Evolutionary conservation across 2,888 invertebrate species (phyloP), one percentile per base, ranked within the genome.

Genomic region (Eilema sororculum): DNA sequence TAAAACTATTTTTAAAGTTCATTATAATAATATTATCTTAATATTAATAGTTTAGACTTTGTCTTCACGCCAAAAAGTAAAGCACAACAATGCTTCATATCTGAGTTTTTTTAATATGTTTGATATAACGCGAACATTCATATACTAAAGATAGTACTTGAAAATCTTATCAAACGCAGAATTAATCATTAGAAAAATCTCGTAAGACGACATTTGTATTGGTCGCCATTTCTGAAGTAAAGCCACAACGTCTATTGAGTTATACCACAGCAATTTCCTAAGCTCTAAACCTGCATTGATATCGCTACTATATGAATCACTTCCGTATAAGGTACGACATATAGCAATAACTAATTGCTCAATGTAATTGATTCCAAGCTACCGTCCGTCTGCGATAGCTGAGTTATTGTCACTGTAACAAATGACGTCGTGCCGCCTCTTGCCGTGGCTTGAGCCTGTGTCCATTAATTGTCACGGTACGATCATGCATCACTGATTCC

Each of bases 401-500:
- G 76, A 80, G 65, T 80, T 80, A 80, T 80, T 76, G 81, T 76
- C 79, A 74, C 65, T 67, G 72, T 79, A 68, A 81, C 81, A 77
- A 76, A 81, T 77, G 73, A 75, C 81, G 73, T 81, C 78, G 81
- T 77, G 81, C 76, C 56, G 71, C 61, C 71, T 59, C 57, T 59
- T 64, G 59, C 59, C 56, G 60, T 60, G 60, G 33, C 59, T 64
- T 64, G 37, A 61, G 37, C 60, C 33, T 33, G 58, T 41, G 58
- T 56, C 62, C 56, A 61, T 65, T 65, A 66, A 62, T 68, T 72
- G 68, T 72, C 68, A 62, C 46, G 37, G 62, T 58, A 65, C 81
- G 78, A 82, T 84, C 85, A 86, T 84, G 87, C 83, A 82, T 80
- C 84, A 81, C 75, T 84, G 85, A 82, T 85, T 78, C 79, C 73